Evolutionary conservation across 2,113 vertebrate species (phyloP).

Genomic region (Silurus asotus): DNA sequence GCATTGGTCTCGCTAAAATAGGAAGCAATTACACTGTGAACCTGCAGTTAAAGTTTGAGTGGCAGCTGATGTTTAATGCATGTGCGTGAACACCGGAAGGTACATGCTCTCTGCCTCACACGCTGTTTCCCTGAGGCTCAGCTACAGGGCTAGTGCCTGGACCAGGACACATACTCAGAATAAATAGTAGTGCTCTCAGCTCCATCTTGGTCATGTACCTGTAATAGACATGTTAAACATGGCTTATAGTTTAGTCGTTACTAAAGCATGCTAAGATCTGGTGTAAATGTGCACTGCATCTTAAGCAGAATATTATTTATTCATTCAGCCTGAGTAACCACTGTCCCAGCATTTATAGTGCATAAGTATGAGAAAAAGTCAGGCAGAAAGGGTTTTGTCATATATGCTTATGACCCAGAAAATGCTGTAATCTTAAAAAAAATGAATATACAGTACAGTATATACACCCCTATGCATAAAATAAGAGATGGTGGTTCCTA

Average conservation of each 20-base stretch:
- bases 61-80: slow-evolving; percentile 59
- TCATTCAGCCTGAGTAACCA: slow-evolving; percentile 2
- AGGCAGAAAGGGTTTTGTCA: not conserved
- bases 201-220: not conserved
- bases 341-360: not conserved
- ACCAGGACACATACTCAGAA: not conserved
- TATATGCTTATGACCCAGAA: not conserved
- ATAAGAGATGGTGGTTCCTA: not conserved
- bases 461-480: not conserved
- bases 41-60: slow-evolving; percentile 59
- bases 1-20: slow-evolving; percentile 52
- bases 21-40: slow-evolving; percentile 55
- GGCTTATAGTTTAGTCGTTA: not conserved
- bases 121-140: slow-evolving; percentile 37
- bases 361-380: not conserved
- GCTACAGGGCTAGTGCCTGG: slow-evolving; percentile 40
- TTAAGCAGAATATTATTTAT: slow-evolving; percentile 18
- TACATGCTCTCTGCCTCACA: slow-evolving; percentile 31
- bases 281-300: not conserved
- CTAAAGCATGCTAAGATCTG: not conserved
- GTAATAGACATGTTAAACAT: not conserved
- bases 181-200: not conserved
- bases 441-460: not conserved
- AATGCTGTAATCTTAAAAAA: not conserved
- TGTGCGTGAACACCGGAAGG: slow-evolving; percentile 40